Base-by-base conservation (phyloP, 2,888 invertebrate species). In the Ditula angustiorana region DNA sequence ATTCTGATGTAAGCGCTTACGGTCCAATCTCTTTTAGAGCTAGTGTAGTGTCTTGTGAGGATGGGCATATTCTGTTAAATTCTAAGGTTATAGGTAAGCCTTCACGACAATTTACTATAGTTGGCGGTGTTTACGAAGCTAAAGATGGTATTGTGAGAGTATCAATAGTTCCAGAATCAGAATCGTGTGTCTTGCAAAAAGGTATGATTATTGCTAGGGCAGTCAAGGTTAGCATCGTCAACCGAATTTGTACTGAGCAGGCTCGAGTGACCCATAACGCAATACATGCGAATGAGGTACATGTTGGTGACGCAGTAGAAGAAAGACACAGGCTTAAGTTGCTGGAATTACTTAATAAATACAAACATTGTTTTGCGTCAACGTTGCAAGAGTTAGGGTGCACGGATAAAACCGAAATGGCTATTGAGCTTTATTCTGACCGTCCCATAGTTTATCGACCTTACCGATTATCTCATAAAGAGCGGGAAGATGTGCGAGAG, bases 331-430 rank as follows among this genome's bases (percentile, higher is more conserved):
- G 35, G 30, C 44, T 24, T 24, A 16, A 21, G 7, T 10, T 63
- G 16, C 30, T 55, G 3, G 16, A 56, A 3, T 30, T 66, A 21
- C 28, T 68, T 11, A 52, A 68, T 19, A 28, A 47, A 10, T 64
- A 66, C 28, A 24, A 57, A 8, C 47, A 67, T 21, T 69, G 67
- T 61, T 69, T 68, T 57, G 68, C 68, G 4, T 23, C 21, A 5
- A 23, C 41, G 5, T 21, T 69, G 4, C 16, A 37, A 5, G 66
- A 66, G 11, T 21, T 69, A 30, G 68, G 69, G 2, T 56, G 55
- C 19, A 64, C 67, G 3, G 53, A 58, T 33, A 41, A 53, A 7
- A 49, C 64, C 0, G 62, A 70, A 37, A 68, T 70, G 67, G 33
- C n/a, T 8, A 70, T 67, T 21, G 30, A 52, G 3, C 8, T 69